phyloP scores from a whole-genome alignment of 2,888 invertebrate genomes.

The Copidosoma aretas region DNA sequence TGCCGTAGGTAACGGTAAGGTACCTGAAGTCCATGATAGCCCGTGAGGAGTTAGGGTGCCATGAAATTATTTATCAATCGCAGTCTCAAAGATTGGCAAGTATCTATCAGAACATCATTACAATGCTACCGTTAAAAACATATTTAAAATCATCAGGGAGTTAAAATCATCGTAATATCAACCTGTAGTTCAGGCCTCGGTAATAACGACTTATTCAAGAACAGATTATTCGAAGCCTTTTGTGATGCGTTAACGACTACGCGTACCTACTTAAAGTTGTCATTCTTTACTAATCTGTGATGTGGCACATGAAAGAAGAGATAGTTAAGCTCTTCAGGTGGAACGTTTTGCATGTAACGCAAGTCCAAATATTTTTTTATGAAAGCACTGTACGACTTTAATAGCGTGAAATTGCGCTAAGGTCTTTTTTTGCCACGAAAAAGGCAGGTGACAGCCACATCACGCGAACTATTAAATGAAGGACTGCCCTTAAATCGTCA shows the following conservation, averaged over 20 bases:
- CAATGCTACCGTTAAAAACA: no score
- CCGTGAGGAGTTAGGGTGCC: constrained; percentile 6
- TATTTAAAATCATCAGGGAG: no score
- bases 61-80: constrained; percentile 14
- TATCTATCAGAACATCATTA: no score
- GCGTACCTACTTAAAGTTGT: no score
- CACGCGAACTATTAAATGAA: neutral
- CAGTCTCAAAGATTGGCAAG: no score
- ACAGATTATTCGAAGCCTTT: no score
- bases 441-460: neutral
- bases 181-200: no score
- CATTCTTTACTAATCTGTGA: no score
- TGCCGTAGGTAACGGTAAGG: constrained; percentile 24
- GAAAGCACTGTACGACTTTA: neutral
- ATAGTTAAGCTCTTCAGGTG: neutral
- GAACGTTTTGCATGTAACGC: neutral
- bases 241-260: no score
- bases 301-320: neutral
- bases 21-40: neutral
- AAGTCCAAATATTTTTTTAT: neutral
- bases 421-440: neutral
- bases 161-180: no score
- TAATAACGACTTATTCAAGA: no score
- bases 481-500: neutral
- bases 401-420: neutral